Evolutionary conservation across 2,888 invertebrate genomes (phyloP).

Genomic region (Tigriopus californicus): DNA sequence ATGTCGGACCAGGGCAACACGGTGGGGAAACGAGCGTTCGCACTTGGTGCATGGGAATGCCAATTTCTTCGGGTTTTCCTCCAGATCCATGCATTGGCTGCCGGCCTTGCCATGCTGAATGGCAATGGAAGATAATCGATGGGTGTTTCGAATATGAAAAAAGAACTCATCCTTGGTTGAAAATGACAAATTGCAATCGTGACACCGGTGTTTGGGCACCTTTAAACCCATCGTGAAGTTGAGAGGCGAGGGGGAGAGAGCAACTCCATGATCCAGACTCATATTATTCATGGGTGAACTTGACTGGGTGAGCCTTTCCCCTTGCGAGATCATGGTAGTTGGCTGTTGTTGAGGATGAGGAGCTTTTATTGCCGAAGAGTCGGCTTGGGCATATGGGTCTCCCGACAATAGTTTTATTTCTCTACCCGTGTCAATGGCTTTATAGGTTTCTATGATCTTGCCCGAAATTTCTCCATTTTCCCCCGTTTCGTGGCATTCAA

Average conservation of each 20-base stretch:
- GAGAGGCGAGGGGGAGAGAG: too few species aligned
- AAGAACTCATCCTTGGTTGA: too few species aligned
- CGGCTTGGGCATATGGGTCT: too few species aligned
- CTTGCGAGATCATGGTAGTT: too few species aligned
- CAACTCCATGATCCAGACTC: too few species aligned
- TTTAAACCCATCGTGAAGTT: too few species aligned
- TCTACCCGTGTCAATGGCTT: slow-evolving; percentile 9
- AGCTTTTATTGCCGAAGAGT: too few species aligned
- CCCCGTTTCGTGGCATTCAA: not conserved
- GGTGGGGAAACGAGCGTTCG: not conserved
- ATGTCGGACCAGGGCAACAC: not conserved
- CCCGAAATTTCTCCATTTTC: not conserved
- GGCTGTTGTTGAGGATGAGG: too few species aligned
- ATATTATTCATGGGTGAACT: too few species aligned
- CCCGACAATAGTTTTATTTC: slow-evolving; percentile 2
- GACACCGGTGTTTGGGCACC: too few species aligned
- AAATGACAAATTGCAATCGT: too few species aligned
- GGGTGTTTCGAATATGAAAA: too few species aligned
- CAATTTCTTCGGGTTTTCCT: not conserved
- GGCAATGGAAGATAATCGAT: not conserved
- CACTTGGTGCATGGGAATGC: not conserved
- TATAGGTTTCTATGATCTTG: slow-evolving; percentile 6
- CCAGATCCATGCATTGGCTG: not conserved
- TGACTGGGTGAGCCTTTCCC: not conserved
- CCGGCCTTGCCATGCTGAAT: not conserved